A percentile compares a stretch with the other conserved stretches of the same genome.
These are phyloP conservation scores for Chascanopsetta lugubris DNA, from an alignment of 2,113 vertebrate species.

Conservation along the genomic window DNA sequence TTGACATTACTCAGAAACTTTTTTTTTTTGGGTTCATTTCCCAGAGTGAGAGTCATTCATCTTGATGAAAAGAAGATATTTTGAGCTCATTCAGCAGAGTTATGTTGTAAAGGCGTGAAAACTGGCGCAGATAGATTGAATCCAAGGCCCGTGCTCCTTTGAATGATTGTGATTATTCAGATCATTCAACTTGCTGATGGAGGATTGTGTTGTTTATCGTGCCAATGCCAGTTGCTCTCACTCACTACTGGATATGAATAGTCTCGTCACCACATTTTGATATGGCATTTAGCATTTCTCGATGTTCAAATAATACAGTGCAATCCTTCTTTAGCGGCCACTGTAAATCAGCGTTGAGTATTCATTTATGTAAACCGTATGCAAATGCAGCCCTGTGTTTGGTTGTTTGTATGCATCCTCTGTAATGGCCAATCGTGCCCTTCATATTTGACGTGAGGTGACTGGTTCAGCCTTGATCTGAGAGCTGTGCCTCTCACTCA, in stretches of 20 bases:
- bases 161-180: neutral
- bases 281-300: conserved; percentile 15
- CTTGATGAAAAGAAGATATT: too few relatives aligned
- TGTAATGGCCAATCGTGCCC: conserved; percentile 79
- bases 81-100: too few relatives aligned
- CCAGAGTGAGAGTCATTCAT: too few relatives aligned
- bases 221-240: neutral
- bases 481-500: conserved; percentile 75
- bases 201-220: conserved; percentile 5
- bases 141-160: too few relatives aligned
- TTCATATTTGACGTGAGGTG: conserved; percentile 83
- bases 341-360: conserved; percentile 55
- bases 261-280: conserved; percentile 31
- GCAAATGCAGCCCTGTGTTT: conserved; percentile 74
- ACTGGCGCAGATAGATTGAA: too few relatives aligned
- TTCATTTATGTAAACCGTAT: conserved; percentile 83
- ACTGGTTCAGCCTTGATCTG: conserved; percentile 81
- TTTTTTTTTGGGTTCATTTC: too few relatives aligned
- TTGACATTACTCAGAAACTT: too few relatives aligned
- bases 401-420: conserved; percentile 77
- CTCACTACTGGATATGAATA: conserved; percentile 11
- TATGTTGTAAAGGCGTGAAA: too few relatives aligned
- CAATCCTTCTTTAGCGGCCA: conserved; percentile 27
- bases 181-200: neutral
- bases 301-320: conserved; percentile 21